Conservation (phyloP, 2,797 vertebrate genomes). For the Philypnodon macrostomus region DNA sequence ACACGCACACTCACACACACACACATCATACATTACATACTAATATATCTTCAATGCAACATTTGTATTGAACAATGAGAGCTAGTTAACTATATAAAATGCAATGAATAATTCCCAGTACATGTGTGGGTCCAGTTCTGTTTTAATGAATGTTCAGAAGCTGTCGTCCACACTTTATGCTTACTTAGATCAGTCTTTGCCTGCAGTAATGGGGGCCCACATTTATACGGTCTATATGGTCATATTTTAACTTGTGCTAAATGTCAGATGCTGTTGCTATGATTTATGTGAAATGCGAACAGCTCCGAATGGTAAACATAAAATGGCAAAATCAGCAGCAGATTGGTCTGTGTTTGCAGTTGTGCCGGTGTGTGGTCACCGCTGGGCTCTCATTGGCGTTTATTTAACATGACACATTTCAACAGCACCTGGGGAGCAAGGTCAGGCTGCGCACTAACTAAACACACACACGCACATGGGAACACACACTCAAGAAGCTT, state of each 20-base stretch:
- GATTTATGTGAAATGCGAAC: constrained; percentile 51
- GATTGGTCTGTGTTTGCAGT: constrained; percentile 48
- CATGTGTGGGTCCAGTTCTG: constrained; percentile 24
- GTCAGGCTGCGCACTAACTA: constrained; percentile 40
- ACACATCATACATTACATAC: no score
- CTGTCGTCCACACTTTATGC: constrained; percentile 28
- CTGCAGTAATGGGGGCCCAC: constrained; percentile 24
- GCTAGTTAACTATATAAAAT: constrained; percentile 21
- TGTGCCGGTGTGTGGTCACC: constrained; percentile 46
- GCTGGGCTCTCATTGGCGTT: constrained; percentile 39
- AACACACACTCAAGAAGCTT: neutral
- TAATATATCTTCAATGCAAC: constrained; percentile 9
- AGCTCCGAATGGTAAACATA: constrained; percentile 46
- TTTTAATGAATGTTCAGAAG: constrained; percentile 20
- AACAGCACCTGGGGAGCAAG: constrained; percentile 58
- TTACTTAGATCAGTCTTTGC: constrained; percentile 37
- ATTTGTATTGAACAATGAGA: constrained; percentile 19
- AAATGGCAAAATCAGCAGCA: constrained; percentile 61
- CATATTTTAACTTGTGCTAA: constrained; percentile 59
- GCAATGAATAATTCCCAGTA: constrained; percentile 22
- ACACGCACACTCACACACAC: no score
- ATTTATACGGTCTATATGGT: constrained; percentile 41
- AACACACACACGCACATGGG: constrained; percentile 5
- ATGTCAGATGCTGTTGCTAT: constrained; percentile 54
- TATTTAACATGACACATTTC: constrained; percentile 62